phyloP scores from a whole-genome alignment of 2,888 invertebrate species.

The Noctua pronuba region DNA sequence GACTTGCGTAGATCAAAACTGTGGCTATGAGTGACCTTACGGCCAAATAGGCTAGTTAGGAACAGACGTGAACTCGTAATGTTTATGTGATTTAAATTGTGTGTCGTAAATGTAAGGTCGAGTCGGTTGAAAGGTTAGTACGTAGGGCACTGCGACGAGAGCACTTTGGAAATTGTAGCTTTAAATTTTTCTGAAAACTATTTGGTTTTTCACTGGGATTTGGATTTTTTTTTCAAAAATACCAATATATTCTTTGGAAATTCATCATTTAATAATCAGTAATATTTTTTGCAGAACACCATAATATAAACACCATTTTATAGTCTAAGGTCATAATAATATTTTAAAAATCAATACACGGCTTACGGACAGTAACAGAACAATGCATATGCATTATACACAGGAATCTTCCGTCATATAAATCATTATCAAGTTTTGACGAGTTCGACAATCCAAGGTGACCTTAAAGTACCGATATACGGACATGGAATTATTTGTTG shows the following conservation, averaged over 20 bases:
- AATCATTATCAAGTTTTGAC: conserved; percentile 62
- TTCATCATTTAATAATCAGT: not conserved
- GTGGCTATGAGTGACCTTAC: conserved; percentile 60
- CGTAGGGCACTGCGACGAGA: not conserved
- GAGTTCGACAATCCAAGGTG: conserved; percentile 54
- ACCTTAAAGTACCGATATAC: conserved; percentile 40
- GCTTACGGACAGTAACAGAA: conserved; percentile 51
- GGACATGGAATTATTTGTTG: conserved; percentile 39
- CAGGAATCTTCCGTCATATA: conserved; percentile 62
- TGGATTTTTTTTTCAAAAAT: no score
- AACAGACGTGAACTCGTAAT: conserved; percentile 29
- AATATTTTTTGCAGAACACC: not conserved
- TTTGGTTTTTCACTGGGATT: not conserved
- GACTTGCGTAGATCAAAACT: conserved; percentile 81
- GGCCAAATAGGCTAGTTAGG: conserved; percentile 49
- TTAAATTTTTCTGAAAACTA: not conserved
- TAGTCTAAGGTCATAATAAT: conserved; percentile 37
- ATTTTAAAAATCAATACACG: conserved; percentile 61
- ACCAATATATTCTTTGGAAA: no score
- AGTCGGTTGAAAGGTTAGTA: conserved; percentile 7
- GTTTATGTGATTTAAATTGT: conserved; percentile 54
- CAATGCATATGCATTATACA: conserved; percentile 63
- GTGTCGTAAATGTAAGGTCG: conserved; percentile 34
- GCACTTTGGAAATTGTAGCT: not conserved
- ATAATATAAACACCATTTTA: not conserved